These are phyloP conservation scores for Vesta saturnalis DNA, from an alignment of 2,888 invertebrate genomes.

Conservation along the genomic window DNA sequence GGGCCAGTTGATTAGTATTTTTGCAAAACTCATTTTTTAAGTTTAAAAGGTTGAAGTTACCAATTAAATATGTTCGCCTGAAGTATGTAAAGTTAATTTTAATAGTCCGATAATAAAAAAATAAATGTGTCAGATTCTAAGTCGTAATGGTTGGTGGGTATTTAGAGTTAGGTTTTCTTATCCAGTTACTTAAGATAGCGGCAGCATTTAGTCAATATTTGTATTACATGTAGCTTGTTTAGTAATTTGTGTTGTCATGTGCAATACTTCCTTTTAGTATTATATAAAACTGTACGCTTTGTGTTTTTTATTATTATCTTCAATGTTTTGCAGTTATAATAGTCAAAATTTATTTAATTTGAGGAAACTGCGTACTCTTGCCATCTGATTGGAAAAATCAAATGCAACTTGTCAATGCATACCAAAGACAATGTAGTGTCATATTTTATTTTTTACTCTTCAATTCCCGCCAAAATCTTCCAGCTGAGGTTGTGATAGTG, in stretches of 20 bases:
- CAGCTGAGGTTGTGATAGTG: constrained; percentile 63
- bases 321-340: constrained; percentile 42
- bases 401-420: constrained; percentile 55
- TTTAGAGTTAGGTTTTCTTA: constrained; percentile 47
- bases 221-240: constrained; percentile 53
- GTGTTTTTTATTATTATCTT: constrained; percentile 51
- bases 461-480: constrained; percentile 62
- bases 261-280: constrained; percentile 61
- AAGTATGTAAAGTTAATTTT: constrained; percentile 28
- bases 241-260: constrained; percentile 54
- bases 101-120: constrained; percentile 32
- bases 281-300: constrained; percentile 56
- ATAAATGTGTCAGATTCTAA: constrained; percentile 56
- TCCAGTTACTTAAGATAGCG: constrained; percentile 57
- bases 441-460: constrained; percentile 49
- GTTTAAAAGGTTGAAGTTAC: constrained; percentile 7
- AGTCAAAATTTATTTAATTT: constrained; percentile 28
- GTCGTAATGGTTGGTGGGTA: constrained; percentile 52
- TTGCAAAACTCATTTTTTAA: background rate
- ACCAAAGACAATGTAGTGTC: constrained; percentile 62
- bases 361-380: constrained; percentile 50
- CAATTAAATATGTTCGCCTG: constrained; percentile 15
- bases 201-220: constrained; percentile 62
- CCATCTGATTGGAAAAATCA: constrained; percentile 48
- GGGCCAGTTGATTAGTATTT: constrained; percentile 11